phyloP scores from a whole-genome alignment of 2,113 vertebrate genomes.

The Hippocampus barbouri region DNA sequence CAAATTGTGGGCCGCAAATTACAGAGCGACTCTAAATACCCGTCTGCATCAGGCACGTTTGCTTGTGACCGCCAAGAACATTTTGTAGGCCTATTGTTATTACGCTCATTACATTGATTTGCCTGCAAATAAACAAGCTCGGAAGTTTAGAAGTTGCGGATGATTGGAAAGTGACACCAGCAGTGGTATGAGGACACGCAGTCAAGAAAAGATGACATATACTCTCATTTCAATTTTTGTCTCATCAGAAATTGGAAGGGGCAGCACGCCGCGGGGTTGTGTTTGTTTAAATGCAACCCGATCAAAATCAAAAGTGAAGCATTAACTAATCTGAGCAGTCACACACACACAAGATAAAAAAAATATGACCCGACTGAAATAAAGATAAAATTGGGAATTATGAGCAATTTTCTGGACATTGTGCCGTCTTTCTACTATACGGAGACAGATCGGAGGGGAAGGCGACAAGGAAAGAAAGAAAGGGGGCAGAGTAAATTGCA shows the following conservation, averaged over 20 bases:
- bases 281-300: background rate
- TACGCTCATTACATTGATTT: conserved; percentile 75
- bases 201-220: background rate
- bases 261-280: background rate
- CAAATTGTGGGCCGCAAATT: conserved; percentile 80
- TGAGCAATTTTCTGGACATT: conserved; percentile 51
- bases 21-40: conserved; percentile 80
- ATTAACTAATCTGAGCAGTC: conserved; percentile 42
- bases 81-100: conserved; percentile 72
- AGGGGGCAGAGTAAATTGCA: conserved; percentile 69
- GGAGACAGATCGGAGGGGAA: conserved; percentile 56
- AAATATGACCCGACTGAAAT: conserved; percentile 24
- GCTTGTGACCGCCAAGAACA: conserved; percentile 71
- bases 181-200: background rate
- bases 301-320: background rate
- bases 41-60: conserved; percentile 75
- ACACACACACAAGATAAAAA: background rate
- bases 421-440: conserved; percentile 49
- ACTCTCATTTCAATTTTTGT: background rate
- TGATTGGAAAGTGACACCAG: conserved; percentile 33
- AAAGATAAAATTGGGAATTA: conserved; percentile 2
- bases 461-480: background rate
- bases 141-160: conserved; percentile 63
- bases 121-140: conserved; percentile 64
- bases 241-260: background rate